These are phyloP conservation scores for Discoglossus pictus DNA, from an alignment of 2,797 vertebrate species.

Conservation along the genomic window DNA sequence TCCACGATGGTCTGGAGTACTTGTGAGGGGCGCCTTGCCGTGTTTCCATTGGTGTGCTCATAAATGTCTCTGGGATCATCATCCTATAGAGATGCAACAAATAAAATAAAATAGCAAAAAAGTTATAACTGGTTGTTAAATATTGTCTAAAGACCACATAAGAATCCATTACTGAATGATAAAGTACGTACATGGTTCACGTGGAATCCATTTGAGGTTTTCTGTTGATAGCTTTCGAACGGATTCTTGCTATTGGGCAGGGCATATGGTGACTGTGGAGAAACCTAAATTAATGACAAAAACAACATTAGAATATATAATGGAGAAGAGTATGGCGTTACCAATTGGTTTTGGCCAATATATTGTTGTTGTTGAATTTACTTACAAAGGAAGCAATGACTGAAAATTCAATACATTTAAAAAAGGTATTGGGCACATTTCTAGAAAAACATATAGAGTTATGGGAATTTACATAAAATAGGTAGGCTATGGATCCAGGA, in stretches of 20 bases:
- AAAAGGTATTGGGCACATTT: no score
- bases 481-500: no score
- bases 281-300: neutral
- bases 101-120: neutral
- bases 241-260: slow-evolving; percentile 5
- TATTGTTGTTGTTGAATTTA: no score
- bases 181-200: slow-evolving; percentile 23
- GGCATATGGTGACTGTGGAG: neutral
- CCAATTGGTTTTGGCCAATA: no score
- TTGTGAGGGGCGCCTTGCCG: slow-evolving; percentile 70
- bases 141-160: no score
- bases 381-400: no score
- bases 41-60: slow-evolving; percentile 68
- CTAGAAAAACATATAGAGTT: no score
- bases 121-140: no score
- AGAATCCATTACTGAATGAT: no score
- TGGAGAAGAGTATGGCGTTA: no score
- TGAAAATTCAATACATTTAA: no score
- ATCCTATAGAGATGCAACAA: slow-evolving; percentile 27
- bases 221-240: neutral
- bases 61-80: slow-evolving; percentile 50
- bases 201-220: slow-evolving; percentile 16
- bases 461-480: no score
- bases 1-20: slow-evolving; percentile 76
- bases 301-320: neutral